These are phyloP conservation scores for Colinus virginianus DNA, from an alignment of 2,113 vertebrate species.

Conservation along the genomic window DNA sequence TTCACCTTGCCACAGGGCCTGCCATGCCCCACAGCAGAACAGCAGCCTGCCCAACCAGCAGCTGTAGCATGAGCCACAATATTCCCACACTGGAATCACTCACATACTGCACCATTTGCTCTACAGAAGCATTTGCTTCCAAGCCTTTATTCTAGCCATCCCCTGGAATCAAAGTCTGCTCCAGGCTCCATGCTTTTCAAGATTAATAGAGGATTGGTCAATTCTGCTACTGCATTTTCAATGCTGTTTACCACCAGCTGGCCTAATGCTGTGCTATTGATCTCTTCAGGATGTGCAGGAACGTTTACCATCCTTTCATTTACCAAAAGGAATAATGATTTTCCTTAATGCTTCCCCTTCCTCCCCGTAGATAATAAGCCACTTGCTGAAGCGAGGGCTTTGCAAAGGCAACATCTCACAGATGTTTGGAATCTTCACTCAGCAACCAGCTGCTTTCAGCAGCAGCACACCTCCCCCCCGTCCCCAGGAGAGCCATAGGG, in stretches of 20 bases:
- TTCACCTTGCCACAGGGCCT: neutral
- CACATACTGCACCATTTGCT: neutral
- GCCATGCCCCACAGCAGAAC: neutral
- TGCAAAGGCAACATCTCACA: slow-evolving; percentile 13
- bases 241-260: neutral
- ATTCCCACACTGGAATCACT: neutral
- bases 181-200: neutral
- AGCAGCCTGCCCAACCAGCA: neutral
- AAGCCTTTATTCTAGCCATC: neutral
- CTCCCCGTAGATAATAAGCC: neutral
- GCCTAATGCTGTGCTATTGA: neutral
- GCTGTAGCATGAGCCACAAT: neutral
- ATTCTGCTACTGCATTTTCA: neutral
- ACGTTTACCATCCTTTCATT: neutral
- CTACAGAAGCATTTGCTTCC: neutral
- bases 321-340: neutral
- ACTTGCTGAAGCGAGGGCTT: slow-evolving; percentile 13
- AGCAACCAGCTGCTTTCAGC: neutral
- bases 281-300: neutral
- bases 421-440: slow-evolving; percentile 28
- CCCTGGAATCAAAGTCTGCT: neutral
- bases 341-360: slow-evolving; percentile 30
- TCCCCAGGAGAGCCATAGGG: neutral
- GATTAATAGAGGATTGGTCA: neutral
- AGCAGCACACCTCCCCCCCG: neutral